Evolutionary conservation across 2,113 vertebrate genomes (phyloP).

Genomic region (Anolis sagrei): DNA sequence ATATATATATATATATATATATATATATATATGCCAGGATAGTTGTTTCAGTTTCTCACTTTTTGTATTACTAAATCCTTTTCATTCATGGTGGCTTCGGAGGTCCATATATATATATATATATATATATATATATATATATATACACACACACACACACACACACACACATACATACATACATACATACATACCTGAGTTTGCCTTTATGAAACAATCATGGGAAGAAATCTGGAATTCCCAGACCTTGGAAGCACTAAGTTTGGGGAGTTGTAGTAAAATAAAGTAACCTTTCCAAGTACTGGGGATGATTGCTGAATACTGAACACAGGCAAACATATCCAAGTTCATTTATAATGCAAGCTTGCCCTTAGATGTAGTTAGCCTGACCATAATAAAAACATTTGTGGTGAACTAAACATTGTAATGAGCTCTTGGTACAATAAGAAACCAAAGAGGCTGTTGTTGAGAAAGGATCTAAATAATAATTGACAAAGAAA

Average conservation of each 20-base stretch:
- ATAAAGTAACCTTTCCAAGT: no score
- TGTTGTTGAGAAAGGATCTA: not conserved
- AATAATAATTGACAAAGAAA: not conserved
- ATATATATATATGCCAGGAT: not conserved
- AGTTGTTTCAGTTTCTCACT: not conserved
- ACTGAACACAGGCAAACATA: slow-evolving; percentile 18
- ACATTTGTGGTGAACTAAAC: not conserved
- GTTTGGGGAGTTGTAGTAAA: not conserved
- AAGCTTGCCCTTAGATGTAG: slow-evolving; percentile 16
- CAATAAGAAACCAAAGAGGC: not conserved
- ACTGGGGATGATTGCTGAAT: slow-evolving; percentile 2
- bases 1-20: no score
- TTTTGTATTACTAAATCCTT: not conserved
- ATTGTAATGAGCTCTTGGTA: not conserved
- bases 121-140: no score
- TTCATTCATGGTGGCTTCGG: not conserved
- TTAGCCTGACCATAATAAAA: not conserved
- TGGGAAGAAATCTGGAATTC: not conserved
- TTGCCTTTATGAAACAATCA: not conserved
- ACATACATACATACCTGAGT: no score
- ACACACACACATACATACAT: no score
- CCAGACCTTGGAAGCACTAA: not conserved
- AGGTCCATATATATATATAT: no score
- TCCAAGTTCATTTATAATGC: not conserved
- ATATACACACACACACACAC: no score